Evolutionary conservation across 1,140 invertebrate species (phyloP), one percentile per base, ranked within the genome.

Genomic region (Sminthurides bifidus): DNA sequence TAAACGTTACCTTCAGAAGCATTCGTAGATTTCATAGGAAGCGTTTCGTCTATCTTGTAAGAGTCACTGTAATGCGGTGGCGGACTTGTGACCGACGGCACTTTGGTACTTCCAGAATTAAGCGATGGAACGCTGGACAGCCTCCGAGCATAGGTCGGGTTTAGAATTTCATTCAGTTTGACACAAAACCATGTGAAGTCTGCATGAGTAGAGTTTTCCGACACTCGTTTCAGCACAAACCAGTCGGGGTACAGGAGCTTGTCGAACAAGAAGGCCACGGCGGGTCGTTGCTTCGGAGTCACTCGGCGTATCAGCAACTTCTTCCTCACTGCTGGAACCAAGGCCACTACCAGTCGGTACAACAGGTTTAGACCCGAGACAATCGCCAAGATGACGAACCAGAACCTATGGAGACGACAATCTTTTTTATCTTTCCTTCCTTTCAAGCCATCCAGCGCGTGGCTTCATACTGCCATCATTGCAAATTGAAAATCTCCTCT

Each of bases 381-480:
- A 3, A 82, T 72, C 0, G 87, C 80, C 19, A 92, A 68, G 41
- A 92, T 77, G 31, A 92, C 85, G 62, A 93, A 87, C 86, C 86
- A 89, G 71, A 79, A 65, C 63, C 63, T 65, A 43, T 41, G 52
- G 29, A 50, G 1, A 48, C 33, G n/a, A 56, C 31, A 71, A 71
- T n/a, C n/a, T n/a, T n/a, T n/a, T n/a, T n/a, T n/a, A n/a, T n/a
- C n/a, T n/a, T n/a, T n/a, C n/a, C n/a, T n/a, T n/a, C n/a, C n/a
- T n/a, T n/a, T n/a, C n/a, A n/a, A n/a, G n/a, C n/a, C n/a, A n/a
- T n/a, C n/a, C n/a, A n/a, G n/a, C n/a, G n/a, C n/a, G n/a, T n/a
- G n/a, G n/a, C n/a, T n/a, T n/a, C n/a, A n/a, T n/a, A n/a, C n/a
- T n/a, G n/a, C n/a, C n/a, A n/a, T n/a, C n/a, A n/a, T n/a, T n/a